phyloP scores from a whole-genome alignment of 2,888 invertebrate genomes.

The Lycophotia porphyrea region DNA sequence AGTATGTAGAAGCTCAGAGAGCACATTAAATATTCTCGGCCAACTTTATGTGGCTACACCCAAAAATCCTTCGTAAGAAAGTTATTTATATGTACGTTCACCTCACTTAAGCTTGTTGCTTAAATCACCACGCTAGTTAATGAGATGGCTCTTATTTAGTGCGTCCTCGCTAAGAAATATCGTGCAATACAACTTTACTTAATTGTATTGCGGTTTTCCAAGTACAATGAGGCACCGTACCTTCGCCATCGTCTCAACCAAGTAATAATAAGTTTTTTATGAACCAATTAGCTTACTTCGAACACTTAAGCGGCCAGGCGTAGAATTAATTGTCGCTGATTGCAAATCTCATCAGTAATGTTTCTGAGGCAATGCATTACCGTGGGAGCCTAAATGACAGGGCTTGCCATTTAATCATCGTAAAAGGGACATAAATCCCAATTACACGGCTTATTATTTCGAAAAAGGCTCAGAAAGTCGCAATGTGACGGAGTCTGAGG shows the following conservation, averaged over 20 bases:
- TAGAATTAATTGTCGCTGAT: conserved; percentile 65
- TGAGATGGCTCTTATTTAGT: conserved; percentile 75
- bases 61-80: conserved; percentile 65
- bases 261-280: conserved; percentile 48
- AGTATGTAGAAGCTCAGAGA: conserved; percentile 49
- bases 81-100: conserved; percentile 68
- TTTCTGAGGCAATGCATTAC: conserved; percentile 76
- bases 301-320: conserved; percentile 38
- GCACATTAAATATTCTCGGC: conserved; percentile 61
- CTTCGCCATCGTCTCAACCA: conserved; percentile 35
- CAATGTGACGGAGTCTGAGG: conserved; percentile 77
- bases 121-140: conserved; percentile 74
- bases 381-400: conserved; percentile 77
- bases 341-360: conserved; percentile 76
- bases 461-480: conserved; percentile 76
- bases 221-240: conserved; percentile 47
- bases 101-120: conserved; percentile 71
- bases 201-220: conserved; percentile 61
- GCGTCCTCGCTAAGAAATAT: conserved; percentile 71
- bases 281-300: conserved; percentile 53
- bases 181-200: conserved; percentile 71
- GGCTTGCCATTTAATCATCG: conserved; percentile 83
- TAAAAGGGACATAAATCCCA: conserved; percentile 86
- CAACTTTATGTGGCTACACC: conserved; percentile 60
- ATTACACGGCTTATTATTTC: conserved; percentile 88